Percentiles rank a stretch among this genome's conserved stretches.
Evolutionary conservation across 1,140 invertebrate genomes (phyloP).

Genomic region (Brachionus koreanus): DNA sequence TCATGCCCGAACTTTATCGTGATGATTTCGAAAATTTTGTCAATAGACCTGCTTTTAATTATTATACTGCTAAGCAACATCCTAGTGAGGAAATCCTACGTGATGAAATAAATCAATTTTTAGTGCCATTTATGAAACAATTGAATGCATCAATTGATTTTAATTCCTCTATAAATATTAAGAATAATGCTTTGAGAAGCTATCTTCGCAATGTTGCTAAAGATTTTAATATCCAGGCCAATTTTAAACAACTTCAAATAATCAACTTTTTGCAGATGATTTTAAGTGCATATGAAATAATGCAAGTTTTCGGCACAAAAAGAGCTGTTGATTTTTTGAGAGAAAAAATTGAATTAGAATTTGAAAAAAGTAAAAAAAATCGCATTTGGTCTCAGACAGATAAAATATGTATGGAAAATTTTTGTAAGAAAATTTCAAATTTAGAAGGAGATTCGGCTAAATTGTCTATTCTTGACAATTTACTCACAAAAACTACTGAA

Average conservation of each 20-base stretch:
- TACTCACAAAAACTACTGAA: not conserved
- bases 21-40: constrained; percentile 20
- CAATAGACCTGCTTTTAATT: not conserved
- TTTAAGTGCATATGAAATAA: not conserved
- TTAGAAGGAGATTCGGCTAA: not conserved
- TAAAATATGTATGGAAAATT: not conserved
- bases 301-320: not conserved
- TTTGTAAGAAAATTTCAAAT: not conserved
- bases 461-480: not conserved
- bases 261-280: not conserved
- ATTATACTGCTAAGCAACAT: not conserved
- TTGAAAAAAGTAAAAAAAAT: constrained; percentile 20
- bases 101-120: not conserved
- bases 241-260: not conserved
- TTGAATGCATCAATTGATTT: not conserved
- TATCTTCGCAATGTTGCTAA: not conserved
- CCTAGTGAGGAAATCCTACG: not conserved
- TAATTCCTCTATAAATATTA: not conserved
- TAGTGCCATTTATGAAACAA: not conserved
- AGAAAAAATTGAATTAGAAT: not conserved
- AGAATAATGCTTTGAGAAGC: not conserved
- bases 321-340: not conserved
- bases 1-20: not conserved
- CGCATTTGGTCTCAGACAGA: not conserved
- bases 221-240: not conserved